Base-by-base conservation (phyloP, 2,888 invertebrate species). In the Arenicola marina region DNA sequence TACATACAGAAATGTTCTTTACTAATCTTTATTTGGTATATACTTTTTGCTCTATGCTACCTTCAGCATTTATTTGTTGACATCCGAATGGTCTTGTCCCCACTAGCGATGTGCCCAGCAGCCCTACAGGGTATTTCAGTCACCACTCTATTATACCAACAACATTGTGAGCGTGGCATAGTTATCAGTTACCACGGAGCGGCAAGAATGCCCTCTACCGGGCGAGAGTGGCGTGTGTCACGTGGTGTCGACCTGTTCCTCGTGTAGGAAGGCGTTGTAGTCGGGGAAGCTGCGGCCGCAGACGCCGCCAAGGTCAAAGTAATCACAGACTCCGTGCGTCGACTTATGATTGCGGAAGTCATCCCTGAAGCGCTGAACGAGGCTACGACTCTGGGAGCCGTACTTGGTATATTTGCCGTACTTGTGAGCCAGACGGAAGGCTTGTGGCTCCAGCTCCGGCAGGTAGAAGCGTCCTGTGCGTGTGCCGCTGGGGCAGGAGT, bases 401-500 rank as follows among this genome's bases (percentile, higher is more conserved):
- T 55, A 51, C 1, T 4, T 21, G 4, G 18, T 21, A 53, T 59
- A 59, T 28, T 43, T 48, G 32, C 51, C 51, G 43, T 34, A 53
- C 18, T 53, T 43, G 24, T 28, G 53, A 1, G 31, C 26, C 15
- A 44, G 11, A 15, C n/a, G n/a, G 26, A 44, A 38, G 21, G 54
- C 55, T 4, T 29, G 33, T 21, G 55, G 15, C n/a, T 45, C n/a
- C 4, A 21, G 32, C 32, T 31, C 34, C 24, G 56, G 56, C 7
- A 44, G 1, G 38, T 48, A 18, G 61, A 56, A n/a, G 46, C 32
- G 28, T 33, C 38, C 45, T 31, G 61, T 61, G 34, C 61, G 61
- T 11, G 61, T 61, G 15, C 61, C 61, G 3, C 56, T 38, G 21
- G 61, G 61, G 28, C 61, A 61, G 48, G 48, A 48, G 24, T 61